Evolutionary conservation across 23 tunicate genomes (phyloP).

Genomic region (Ascidia mentula): DNA sequence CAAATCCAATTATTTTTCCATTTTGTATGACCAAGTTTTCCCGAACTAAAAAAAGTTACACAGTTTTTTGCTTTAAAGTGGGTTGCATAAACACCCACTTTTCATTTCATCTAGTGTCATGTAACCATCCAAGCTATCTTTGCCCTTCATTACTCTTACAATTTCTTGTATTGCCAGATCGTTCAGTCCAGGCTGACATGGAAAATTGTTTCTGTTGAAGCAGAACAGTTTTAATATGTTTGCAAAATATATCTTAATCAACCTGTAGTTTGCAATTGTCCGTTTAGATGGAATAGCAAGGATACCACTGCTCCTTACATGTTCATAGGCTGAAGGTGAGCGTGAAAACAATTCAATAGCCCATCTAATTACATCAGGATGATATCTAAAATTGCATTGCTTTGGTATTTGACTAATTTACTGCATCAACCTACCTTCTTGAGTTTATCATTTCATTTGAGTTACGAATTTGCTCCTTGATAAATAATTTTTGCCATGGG

Average conservation of each 20-base stretch:
- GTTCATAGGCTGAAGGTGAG: background rate
- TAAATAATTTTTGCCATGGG: background rate
- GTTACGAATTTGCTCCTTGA: background rate
- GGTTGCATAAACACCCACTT: background rate
- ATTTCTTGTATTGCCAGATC: background rate
- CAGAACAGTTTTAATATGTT: background rate
- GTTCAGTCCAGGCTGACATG: slow-evolving; percentile 7
- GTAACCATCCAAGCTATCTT: background rate
- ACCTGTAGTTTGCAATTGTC: background rate
- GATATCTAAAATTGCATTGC: background rate
- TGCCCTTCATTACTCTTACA: background rate
- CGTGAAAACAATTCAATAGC: background rate
- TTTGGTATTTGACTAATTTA: no score
- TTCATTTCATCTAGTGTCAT: no score
- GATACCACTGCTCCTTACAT: background rate
- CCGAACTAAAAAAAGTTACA: background rate
- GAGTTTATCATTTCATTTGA: background rate
- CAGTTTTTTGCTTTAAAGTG: background rate
- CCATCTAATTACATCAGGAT: background rate
- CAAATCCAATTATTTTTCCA: slow-evolving; percentile 15
- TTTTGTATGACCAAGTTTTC: background rate
- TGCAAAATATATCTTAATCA: no score
- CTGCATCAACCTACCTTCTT: no score
- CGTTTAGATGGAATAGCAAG: background rate
- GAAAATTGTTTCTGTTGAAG: slow-evolving; percentile 3